A percentile compares a stretch with the other conserved stretches of the same genome.
Conservation (phyloP, 2,888 invertebrate species). For the Thecophora atra region DNA sequence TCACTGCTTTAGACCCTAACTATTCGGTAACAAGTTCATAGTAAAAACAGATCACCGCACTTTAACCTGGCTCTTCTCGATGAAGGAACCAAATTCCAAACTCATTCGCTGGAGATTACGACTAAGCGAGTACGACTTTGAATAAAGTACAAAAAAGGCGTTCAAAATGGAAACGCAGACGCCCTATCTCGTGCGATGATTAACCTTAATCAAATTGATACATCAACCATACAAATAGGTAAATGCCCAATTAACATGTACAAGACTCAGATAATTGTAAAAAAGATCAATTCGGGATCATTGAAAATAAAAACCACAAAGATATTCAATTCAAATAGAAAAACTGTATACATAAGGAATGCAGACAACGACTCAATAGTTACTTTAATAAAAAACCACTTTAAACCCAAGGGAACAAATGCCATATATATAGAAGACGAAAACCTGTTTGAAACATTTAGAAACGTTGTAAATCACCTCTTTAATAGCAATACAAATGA, state of each 20-base stretch:
- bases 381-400: constrained; percentile 30
- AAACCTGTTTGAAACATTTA: too few species aligned
- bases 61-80: constrained; percentile 48
- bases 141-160: constrained; percentile 36
- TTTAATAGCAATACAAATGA: background rate
- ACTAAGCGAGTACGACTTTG: constrained; percentile 37
- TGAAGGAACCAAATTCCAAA: constrained; percentile 33
- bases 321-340: constrained; percentile 29
- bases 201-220: constrained; percentile 52
- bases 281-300: constrained; percentile 27
- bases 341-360: constrained; percentile 23
- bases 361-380: constrained; percentile 18
- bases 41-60: constrained; percentile 57
- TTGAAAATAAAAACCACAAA: constrained; percentile 28
- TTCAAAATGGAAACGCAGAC: constrained; percentile 35
- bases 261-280: constrained; percentile 14
- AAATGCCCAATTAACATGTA: constrained; percentile 15
- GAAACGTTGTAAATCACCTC: too few species aligned
- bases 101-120: constrained; percentile 23
- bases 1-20: too few species aligned
- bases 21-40: constrained; percentile 52
- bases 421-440: too few species aligned
- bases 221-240: constrained; percentile 55
- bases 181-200: constrained; percentile 39
- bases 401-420: constrained; percentile 24